Evolutionary conservation across 1,140 invertebrate species (phyloP), one percentile per base, ranked within the genome.

Genomic region (Drosophila pachea): DNA sequence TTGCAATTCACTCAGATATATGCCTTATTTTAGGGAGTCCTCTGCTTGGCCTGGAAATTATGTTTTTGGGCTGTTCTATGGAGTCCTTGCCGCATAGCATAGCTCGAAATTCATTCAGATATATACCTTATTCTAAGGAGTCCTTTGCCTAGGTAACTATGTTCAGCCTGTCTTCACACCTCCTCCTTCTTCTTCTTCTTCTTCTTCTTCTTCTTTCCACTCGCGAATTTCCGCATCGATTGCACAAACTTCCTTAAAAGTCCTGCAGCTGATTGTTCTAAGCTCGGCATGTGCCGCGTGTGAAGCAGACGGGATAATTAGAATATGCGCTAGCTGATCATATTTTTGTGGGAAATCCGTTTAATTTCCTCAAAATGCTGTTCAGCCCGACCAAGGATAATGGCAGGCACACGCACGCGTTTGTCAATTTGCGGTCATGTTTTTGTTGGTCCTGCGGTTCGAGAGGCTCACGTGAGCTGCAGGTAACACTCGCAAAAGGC

Each of bases 381-480:
- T 67, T 14, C 58, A 47, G 12, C 12, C 12, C 8, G 36, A 45
- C 64, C 56, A 62, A 55, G 9, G 33, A 6, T 4, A 8, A 53
- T 7, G 38, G 43, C 43, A 43, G 33, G n/a, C 12, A 56, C 74
- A 74, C 70, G 75, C 52, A 69, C 68, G 14, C 22, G 22, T 22
- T 22, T 22, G 81, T 79, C 79, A 74, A 84, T 84, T 84, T 84
- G 76, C 49, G 76, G 81, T 73, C 70, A 70, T 86, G 81, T 81
- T 76, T 66, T 64, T 76, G 76, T 83, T 83, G 75, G 78, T 83
- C 73, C 68, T 83, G 78, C 79, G 78, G 68, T 78, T 84, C 9
- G 12, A 36, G 43, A 9, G 43, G 36, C 11, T 31, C 14, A 11
- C 16, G 5, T n/a, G 42, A 29, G 36, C 4, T 38, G 36, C 59